phyloP scores from a whole-genome alignment of 2,888 invertebrate species.

The Caenorhabditis sp. region DNA sequence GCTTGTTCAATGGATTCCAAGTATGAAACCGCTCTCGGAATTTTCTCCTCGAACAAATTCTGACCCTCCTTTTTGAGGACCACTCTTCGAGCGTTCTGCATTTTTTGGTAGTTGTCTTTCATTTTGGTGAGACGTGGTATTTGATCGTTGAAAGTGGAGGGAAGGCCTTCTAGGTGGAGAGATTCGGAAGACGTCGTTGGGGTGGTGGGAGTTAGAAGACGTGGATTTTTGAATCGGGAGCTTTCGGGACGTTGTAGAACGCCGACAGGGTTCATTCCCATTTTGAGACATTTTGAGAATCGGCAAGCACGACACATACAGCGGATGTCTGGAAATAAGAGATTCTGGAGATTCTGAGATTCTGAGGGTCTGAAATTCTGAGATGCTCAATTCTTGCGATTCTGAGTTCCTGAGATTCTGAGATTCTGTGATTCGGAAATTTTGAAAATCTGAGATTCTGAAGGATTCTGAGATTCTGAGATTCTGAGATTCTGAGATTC shows the following conservation, averaged over 20 bases:
- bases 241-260: constrained; percentile 45
- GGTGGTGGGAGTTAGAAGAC: too few species aligned
- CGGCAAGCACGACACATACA: constrained; percentile 60
- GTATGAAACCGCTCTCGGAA: constrained; percentile 36
- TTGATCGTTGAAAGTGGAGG: background rate
- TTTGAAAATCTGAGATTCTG: too few species aligned
- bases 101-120: constrained; percentile 41
- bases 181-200: too few species aligned
- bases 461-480: too few species aligned
- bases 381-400: too few species aligned
- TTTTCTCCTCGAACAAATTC: constrained; percentile 40
- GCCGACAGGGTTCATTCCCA: constrained; percentile 53
- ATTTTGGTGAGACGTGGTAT: constrained; percentile 50
- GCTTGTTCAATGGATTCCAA: constrained; percentile 17
- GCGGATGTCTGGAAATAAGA: constrained; percentile 47
- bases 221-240: too few species aligned
- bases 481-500: too few species aligned
- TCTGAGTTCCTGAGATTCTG: too few species aligned
- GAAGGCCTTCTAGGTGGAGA: background rate
- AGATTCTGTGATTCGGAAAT: too few species aligned
- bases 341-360: background rate
- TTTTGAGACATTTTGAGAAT: constrained; percentile 34
- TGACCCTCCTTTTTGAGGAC: constrained; percentile 46
- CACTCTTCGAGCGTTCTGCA: constrained; percentile 28
- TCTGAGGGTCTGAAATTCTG: background rate